These are phyloP conservation scores for Talpa occidentalis DNA, from an alignment of 2,113 vertebrate species.

Conservation along the genomic window DNA sequence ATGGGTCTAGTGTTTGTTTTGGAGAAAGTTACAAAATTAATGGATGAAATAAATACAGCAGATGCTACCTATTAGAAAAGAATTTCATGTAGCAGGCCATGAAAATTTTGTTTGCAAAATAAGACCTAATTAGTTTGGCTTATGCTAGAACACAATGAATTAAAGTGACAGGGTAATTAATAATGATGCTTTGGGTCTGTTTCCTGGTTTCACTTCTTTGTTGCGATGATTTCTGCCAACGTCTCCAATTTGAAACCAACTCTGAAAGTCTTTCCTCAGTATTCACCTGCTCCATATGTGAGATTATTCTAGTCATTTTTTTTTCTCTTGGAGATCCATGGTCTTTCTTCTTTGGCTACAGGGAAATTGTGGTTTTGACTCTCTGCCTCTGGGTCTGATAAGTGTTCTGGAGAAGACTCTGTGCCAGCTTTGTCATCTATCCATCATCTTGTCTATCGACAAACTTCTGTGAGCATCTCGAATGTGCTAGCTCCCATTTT, in stretches of 20 bases:
- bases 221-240: not conserved
- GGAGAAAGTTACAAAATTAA: conserved; percentile 69
- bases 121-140: conserved; percentile 75
- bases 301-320: conserved; percentile 2
- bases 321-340: not conserved
- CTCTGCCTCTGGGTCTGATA: not conserved
- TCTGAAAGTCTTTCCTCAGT: not conserved
- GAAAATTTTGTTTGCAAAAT: conserved; percentile 75
- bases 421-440: not conserved
- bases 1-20: conserved; percentile 60
- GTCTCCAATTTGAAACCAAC: not conserved
- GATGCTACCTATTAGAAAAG: conserved; percentile 78
- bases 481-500: not conserved
- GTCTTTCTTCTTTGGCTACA: conserved; percentile 8
- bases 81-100: conserved; percentile 71
- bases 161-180: conserved; percentile 69
- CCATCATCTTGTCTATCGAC: not conserved
- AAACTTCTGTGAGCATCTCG: not conserved
- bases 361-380: conserved; percentile 28
- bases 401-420: not conserved
- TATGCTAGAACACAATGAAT: conserved; percentile 61
- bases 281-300: not conserved
- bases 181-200: conserved; percentile 41
- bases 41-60: conserved; percentile 66
- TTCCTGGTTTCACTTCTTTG: conserved; percentile 32